These are phyloP conservation scores for Gastrophryne carolinensis DNA, from an alignment of 2,797 vertebrate species.

Conservation along the genomic window DNA sequence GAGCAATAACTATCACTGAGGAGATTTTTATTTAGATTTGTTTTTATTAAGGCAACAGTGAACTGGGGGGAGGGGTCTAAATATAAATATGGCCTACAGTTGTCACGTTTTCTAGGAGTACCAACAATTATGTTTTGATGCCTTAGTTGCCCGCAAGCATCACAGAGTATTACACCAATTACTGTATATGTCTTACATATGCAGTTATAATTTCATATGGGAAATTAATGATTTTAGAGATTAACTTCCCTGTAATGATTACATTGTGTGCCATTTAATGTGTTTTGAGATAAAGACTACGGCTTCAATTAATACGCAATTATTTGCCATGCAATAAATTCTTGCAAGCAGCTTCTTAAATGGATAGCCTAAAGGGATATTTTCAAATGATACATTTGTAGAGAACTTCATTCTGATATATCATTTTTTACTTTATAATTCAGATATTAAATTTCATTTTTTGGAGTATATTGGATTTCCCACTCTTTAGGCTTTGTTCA, in stretches of 20 bases:
- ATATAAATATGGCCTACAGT: not conserved
- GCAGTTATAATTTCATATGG: slow-evolving; percentile 24
- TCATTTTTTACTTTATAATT: not conserved
- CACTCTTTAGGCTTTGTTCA: too few species aligned
- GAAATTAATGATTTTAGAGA: slow-evolving; percentile 34
- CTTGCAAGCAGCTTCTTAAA: slow-evolving; percentile 26
- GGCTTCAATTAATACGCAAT: slow-evolving; percentile 38
- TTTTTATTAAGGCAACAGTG: too few species aligned
- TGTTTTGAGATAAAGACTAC: slow-evolving; percentile 37
- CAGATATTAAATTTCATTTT: not conserved
- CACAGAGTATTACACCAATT: not conserved
- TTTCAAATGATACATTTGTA: not conserved
- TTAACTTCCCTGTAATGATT: slow-evolving; percentile 38
- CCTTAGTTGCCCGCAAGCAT: not conserved
- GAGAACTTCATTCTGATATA: slow-evolving; percentile 10
- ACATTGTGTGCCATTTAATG: slow-evolving; percentile 35
- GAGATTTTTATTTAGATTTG: too few species aligned
- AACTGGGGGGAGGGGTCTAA: too few species aligned
- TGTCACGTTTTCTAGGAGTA: not conserved
- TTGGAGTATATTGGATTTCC: not conserved
- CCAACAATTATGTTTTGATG: not conserved
- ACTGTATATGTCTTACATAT: not conserved
- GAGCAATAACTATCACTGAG: too few species aligned
- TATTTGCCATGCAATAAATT: slow-evolving; percentile 33
- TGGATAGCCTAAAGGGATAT: slow-evolving; percentile 16